Conservation (phyloP, 2,113 vertebrate genomes). For the Chaetorhynchus papuensis region DNA sequence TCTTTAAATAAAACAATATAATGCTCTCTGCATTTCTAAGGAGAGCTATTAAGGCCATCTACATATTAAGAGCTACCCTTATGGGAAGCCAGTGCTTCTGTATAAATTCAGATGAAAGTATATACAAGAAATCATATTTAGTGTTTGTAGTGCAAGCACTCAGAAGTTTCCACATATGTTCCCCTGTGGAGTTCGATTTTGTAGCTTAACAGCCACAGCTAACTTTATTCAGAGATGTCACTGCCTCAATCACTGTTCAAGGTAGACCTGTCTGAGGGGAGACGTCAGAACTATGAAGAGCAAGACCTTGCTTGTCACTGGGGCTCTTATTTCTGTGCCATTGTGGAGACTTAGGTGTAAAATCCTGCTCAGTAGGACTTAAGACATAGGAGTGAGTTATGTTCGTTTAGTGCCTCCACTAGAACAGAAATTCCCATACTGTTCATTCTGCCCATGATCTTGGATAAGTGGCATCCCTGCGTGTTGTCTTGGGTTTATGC, state of each 20-base stretch:
- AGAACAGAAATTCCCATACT: neutral
- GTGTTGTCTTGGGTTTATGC: neutral
- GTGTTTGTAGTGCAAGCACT: neutral
- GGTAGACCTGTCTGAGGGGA: neutral
- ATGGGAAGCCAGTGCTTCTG: neutral
- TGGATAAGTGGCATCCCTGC: neutral
- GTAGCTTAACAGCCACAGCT: neutral
- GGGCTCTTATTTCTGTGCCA: neutral
- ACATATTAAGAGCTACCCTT: neutral
- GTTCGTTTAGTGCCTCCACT: neutral
- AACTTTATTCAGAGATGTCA: neutral
- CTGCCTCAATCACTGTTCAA: neutral
- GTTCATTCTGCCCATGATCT: neutral
- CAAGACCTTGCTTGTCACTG: neutral
- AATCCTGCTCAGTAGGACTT: neutral
- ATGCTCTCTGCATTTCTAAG: neutral
- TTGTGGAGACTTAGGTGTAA: neutral
- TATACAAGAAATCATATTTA: neutral
- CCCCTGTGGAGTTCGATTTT: neutral
- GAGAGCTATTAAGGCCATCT: neutral
- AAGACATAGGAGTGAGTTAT: neutral
- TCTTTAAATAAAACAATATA: neutral
- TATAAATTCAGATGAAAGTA: neutral
- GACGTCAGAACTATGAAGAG: neutral
- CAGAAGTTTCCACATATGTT: neutral